A percentile compares a stretch with the other conserved stretches of the same genome.
Conservation (phyloP, 1,140 invertebrate species). For the Leguminivora glycinivorella region DNA sequence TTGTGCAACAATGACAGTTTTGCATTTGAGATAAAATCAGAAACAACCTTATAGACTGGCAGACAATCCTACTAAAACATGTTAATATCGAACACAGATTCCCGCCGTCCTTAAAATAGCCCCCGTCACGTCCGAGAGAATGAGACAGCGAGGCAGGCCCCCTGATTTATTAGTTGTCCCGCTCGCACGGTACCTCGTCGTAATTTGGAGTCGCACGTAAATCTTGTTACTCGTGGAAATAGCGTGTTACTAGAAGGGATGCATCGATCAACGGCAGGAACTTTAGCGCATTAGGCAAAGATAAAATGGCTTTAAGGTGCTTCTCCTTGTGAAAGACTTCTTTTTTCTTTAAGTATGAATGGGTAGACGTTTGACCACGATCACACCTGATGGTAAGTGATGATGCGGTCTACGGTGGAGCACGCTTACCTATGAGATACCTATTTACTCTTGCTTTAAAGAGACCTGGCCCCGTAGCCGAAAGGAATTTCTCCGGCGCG, state of each 20-base stretch:
- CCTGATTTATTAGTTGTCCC: constrained; percentile 45
- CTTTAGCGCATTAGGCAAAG: neutral
- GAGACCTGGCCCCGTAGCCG: too few species aligned
- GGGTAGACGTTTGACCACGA: too few species aligned
- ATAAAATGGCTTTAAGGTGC: neutral
- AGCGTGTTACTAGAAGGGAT: constrained; percentile 28
- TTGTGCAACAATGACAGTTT: too few species aligned
- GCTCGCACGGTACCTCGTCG: constrained; percentile 39
- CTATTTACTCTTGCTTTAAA: too few species aligned
- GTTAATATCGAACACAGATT: constrained; percentile 32
- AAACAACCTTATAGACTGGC: constrained; percentile 16
- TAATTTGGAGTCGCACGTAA: constrained; percentile 45
- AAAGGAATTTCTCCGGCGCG: too few species aligned
- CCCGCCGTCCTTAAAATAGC: constrained; percentile 28
- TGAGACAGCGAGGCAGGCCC: constrained; percentile 35
- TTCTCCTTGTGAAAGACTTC: too few species aligned
- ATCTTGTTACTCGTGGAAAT: constrained; percentile 41
- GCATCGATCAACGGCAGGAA: constrained; percentile 22
- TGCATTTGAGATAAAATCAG: neutral
- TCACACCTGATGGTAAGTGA: too few species aligned
- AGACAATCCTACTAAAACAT: constrained; percentile 40
- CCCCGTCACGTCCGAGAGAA: constrained; percentile 43
- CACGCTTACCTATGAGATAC: too few species aligned
- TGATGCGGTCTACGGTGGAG: too few species aligned
- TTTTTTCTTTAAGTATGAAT: too few species aligned